phyloP scores from a whole-genome alignment of 2,797 vertebrate genomes.

The Iguana delicatissima region DNA sequence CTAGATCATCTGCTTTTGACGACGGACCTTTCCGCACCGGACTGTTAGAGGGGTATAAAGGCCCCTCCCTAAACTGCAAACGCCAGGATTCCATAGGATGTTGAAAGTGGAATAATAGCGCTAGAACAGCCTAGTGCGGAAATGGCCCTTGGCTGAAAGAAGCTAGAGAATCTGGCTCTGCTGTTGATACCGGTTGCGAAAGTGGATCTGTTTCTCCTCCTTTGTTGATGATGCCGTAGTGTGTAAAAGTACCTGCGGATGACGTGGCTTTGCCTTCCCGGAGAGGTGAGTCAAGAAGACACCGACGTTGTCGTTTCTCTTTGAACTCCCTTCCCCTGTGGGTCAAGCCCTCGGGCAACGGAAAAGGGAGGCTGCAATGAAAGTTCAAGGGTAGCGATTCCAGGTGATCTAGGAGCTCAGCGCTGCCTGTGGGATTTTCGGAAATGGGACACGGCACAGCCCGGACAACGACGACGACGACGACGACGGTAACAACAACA shows the following conservation, averaged over 20 bases:
- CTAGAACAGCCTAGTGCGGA: no score
- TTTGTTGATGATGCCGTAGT: neutral
- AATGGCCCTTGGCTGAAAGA: no score
- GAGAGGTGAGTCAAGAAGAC: neutral
- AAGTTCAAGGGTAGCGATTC: no score
- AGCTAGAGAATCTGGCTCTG: neutral
- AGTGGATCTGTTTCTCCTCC: neutral
- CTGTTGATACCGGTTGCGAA: neutral
- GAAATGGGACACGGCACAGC: neutral
- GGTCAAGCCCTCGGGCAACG: neutral
- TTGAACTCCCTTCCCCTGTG: neutral
- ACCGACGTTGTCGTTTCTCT: neutral
- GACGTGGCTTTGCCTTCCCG: neutral
- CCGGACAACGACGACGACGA: no score
- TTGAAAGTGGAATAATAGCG: no score
- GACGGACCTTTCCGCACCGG: no score
- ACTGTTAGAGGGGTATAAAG: no score
- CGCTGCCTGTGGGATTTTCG: neutral
- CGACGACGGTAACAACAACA: no score
- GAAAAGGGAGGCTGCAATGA: neutral
- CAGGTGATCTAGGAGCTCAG: no score
- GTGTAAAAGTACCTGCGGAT: neutral
- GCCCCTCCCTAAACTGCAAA: no score
- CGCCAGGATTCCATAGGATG: no score
- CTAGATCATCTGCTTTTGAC: no score